Percentiles rank a stretch among this genome's conserved stretches.
Evolutionary conservation across 1,140 invertebrate species (phyloP).

Genomic region (Drosophila watanabei): DNA sequence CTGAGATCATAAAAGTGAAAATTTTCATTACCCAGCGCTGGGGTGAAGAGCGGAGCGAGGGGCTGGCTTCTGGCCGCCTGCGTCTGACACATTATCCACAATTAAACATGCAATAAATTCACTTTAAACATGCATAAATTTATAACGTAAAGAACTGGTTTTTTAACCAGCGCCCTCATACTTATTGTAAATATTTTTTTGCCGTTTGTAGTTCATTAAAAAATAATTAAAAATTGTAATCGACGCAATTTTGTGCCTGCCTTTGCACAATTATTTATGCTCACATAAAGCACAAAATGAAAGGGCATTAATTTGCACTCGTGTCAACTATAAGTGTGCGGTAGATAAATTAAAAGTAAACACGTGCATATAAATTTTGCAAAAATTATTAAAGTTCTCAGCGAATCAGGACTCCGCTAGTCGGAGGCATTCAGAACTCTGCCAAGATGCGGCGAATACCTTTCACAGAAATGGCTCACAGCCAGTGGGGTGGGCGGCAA

Average conservation of each 20-base stretch:
- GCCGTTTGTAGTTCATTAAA: conserved; percentile 74
- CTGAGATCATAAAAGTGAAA: conserved; percentile 68
- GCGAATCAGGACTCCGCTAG: too few species aligned
- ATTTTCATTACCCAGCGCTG: conserved; percentile 33
- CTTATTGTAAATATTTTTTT: conserved; percentile 32
- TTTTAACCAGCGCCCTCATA: conserved; percentile 1
- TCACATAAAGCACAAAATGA: conserved; percentile 76
- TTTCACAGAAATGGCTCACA: conserved; percentile 38
- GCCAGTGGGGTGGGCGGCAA: not conserved
- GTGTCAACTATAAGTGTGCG: conserved; percentile 78
- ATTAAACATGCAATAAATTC: conserved; percentile 79
- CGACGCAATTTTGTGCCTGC: conserved; percentile 74
- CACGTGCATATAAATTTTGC: conserved; percentile 69
- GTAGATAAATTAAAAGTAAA: conserved; percentile 80
- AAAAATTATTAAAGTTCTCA: conserved; percentile 46
- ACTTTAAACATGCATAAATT: conserved; percentile 74
- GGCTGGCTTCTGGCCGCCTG: conserved; percentile 33
- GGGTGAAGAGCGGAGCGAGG: not conserved
- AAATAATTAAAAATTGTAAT: conserved; percentile 83
- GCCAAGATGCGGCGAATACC: conserved; percentile 36
- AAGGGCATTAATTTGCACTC: conserved; percentile 77
- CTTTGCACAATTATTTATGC: conserved; percentile 82
- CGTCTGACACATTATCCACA: conserved; percentile 51
- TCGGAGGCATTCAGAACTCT: conserved; percentile 17
- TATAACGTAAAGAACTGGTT: conserved; percentile 39